These are phyloP conservation scores for Trinorchestia longiramus DNA, from an alignment of 1,140 invertebrate genomes.

Conservation along the genomic window DNA sequence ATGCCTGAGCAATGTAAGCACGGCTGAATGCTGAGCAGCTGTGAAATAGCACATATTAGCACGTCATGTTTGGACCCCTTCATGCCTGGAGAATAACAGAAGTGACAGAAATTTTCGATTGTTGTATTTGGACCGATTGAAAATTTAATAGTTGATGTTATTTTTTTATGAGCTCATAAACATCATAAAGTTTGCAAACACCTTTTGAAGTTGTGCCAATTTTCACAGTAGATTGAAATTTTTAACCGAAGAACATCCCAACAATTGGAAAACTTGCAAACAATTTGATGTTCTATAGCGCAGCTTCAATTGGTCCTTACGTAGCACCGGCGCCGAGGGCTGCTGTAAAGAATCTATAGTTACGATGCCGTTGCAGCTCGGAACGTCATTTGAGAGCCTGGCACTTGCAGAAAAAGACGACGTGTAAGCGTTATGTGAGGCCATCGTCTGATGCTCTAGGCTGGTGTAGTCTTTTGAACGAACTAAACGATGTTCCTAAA, in stretches of 20 bases:
- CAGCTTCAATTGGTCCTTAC: not conserved
- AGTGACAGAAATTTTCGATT: no score
- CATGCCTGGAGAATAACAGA: no score
- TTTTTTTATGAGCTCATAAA: not conserved
- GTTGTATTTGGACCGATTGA: not conserved
- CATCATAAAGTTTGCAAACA: not conserved
- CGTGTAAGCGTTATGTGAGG: not conserved
- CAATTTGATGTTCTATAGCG: not conserved
- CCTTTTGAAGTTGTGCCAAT: not conserved
- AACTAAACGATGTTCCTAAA: not conserved
- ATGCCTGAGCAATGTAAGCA: not conserved
- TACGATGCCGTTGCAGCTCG: not conserved
- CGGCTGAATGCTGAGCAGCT: not conserved
- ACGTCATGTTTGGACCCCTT: not conserved
- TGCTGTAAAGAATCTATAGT: not conserved
- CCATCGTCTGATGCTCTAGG: not conserved
- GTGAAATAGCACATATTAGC: not conserved
- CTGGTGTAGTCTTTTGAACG: slow-evolving; percentile 6
- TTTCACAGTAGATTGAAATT: not conserved
- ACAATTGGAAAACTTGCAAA: not conserved
- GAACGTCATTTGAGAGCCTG: not conserved
- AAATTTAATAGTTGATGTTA: not conserved
- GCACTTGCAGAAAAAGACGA: not conserved
- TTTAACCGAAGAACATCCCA: not conserved
- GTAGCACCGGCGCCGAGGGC: not conserved